Evolutionary conservation across 35 echinoderm and acorn worm species (phyloP).

Genomic region (Nesometra sesokonis): DNA sequence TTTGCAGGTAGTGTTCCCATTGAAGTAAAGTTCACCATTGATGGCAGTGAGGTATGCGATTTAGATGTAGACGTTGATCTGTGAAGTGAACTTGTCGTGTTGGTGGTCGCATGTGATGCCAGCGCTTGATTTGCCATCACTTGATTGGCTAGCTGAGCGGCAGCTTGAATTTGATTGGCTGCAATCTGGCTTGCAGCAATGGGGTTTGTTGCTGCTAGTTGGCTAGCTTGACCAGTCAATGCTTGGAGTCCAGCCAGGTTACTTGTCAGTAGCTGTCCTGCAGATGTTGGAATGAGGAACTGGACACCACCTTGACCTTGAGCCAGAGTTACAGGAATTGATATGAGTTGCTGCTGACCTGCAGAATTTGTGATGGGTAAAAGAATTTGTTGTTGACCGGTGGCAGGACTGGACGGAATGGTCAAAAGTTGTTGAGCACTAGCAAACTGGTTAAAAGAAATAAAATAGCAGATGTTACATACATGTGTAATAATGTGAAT

Average conservation of each 20-base stretch:
- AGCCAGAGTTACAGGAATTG: constrained; percentile 87
- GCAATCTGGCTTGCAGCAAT: not conserved
- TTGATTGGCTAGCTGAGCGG: not conserved
- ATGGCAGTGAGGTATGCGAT: not conserved
- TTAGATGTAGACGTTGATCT: not conserved
- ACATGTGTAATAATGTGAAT: too few species aligned
- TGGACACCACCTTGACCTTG: constrained; percentile 93
- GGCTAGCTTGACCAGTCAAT: not conserved
- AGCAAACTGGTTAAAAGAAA: constrained; percentile 38
- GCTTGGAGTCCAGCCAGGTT: not conserved
- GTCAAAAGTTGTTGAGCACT: constrained; percentile 79
- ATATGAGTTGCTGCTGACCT: constrained; percentile 93
- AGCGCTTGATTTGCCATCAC: not conserved
- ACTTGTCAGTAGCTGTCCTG: constrained; percentile 43
- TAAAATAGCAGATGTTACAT: not conserved
- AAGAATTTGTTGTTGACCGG: constrained; percentile 68
- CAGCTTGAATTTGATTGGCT: not conserved
- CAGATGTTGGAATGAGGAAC: constrained; percentile 90
- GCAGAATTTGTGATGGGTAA: constrained; percentile 97
- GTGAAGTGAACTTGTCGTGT: not conserved
- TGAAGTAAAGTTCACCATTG: constrained; percentile 15
- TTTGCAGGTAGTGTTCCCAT: constrained; percentile 26
- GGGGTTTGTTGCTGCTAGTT: not conserved
- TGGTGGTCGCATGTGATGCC: not conserved
- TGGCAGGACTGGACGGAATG: constrained; percentile 62